Evolutionary conservation across 2,888 invertebrate species (phyloP).

Genomic region (Branchellion lobata): DNA sequence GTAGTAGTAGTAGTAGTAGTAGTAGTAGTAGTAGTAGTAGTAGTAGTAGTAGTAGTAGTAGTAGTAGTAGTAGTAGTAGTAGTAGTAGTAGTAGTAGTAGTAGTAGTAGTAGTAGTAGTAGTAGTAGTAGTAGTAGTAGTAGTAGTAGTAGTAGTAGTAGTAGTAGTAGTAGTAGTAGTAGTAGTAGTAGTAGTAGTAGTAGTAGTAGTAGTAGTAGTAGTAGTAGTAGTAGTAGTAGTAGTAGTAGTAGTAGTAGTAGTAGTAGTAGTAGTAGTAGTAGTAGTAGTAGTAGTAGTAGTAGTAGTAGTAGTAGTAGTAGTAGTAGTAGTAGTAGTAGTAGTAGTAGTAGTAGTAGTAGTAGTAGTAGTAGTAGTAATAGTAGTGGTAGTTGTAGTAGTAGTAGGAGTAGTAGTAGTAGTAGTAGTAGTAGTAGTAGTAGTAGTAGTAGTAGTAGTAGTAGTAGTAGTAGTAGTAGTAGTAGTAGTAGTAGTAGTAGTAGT

Average conservation of each 20-base stretch:
- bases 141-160: conserved; percentile 27
- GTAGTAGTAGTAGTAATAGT: conserved; percentile 20
- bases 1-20: conserved; percentile 16
- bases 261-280: conserved; percentile 35
- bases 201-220: conserved; percentile 27
- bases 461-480: conserved; percentile 12
- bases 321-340: conserved; percentile 30
- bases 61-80: no score
- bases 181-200: conserved; percentile 28
- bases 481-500: conserved; percentile 20
- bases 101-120: background rate
- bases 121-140: conserved; percentile 23
- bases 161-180: conserved; percentile 30
- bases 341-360: conserved; percentile 31
- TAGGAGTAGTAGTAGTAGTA: no score
- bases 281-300: conserved; percentile 34
- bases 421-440: no score
- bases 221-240: conserved; percentile 32
- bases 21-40: conserved; percentile 16
- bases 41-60: conserved; percentile 9
- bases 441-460: no score
- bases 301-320: conserved; percentile 34
- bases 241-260: conserved; percentile 36
- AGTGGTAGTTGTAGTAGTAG: background rate
- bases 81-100: background rate